Percentiles rank a stretch among this genome's conserved stretches.
Conservation (phyloP, 92 coral and sea anemone genomes). For the Hydrozoanthus gracilis region DNA sequence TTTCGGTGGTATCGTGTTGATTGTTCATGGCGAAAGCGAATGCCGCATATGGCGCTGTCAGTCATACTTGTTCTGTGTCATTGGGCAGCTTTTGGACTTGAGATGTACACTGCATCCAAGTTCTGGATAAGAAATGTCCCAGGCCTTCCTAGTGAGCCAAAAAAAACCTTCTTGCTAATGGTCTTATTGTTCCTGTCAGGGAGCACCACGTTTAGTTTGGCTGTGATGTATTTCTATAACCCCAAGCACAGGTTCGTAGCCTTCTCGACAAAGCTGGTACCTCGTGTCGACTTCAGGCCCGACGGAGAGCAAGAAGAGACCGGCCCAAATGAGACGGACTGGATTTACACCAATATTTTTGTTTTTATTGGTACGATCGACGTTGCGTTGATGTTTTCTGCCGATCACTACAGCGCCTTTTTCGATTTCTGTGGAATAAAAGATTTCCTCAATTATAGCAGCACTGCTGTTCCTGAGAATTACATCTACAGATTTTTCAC, state of each 20-base stretch:
- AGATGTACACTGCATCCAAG: constrained; percentile 42
- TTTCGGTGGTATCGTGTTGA: no score
- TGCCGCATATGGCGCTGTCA: constrained; percentile 18
- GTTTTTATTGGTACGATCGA: constrained; percentile 55
- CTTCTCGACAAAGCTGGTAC: constrained; percentile 52
- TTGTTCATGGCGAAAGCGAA: not conserved
- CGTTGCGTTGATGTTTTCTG: constrained; percentile 34
- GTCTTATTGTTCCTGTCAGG: constrained; percentile 53
- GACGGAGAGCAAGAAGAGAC: constrained; percentile 53
- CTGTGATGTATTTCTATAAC: constrained; percentile 56
- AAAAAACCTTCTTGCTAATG: constrained; percentile 56
- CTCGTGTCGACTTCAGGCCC: constrained; percentile 58
- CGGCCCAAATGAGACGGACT: constrained; percentile 43
- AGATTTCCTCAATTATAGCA: constrained; percentile 6
- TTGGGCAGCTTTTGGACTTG: constrained; percentile 61
- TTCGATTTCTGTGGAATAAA: constrained; percentile 63
- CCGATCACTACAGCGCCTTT: constrained; percentile 43
- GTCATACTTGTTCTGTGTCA: constrained; percentile 8
- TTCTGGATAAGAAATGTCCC: constrained; percentile 24
- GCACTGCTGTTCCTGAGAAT: not conserved
- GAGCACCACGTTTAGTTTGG: constrained; percentile 55
- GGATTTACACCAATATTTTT: constrained; percentile 60
- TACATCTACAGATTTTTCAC: not conserved
- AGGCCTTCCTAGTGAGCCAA: constrained; percentile 31
- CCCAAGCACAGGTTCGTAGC: constrained; percentile 45